Evolutionary conservation across 2,888 invertebrate species (phyloP), one percentile per base, ranked within the genome.

Genomic region (Myopa testacea): DNA sequence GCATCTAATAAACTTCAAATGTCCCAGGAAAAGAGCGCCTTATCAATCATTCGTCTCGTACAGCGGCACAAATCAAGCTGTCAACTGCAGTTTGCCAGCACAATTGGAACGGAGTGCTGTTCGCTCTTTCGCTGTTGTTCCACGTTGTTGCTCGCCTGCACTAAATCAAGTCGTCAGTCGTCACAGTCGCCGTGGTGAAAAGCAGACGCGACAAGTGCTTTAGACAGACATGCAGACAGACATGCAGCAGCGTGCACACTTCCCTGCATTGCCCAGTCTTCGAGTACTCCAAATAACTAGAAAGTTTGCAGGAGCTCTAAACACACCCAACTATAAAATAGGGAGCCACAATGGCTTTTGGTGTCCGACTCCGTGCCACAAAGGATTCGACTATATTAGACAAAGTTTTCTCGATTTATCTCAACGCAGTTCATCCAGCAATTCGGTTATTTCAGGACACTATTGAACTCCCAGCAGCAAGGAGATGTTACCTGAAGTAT

Each of bases 1-100:
- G 38, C 55, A 4, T 16, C 16, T 58, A 78, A 76, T 78, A 76
- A 78, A 80, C 80, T 78, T 72, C 67, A 76, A 78, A 73, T 73
- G 79, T 79, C 79, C 72, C 65, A 52, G n/a, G 14, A 69, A 55
- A 75, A 72, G 62, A 72, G 77, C 72, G 71, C 67, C 72, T 68
- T 72, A 79, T 79, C 79, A 78, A 79, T 79, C 79, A 79, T 72
- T 58, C 73, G 40, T 10, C 38, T 52, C 58, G 34, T 37, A 4
- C 71, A 34, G 71, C n/a, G 58, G 58, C 58, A 71, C 70, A 55
- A 55, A 16, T 70, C 67, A 50, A 10, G 62, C 73, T 62, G 73
- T 73, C 73, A 73, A 73, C 73, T 62, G 62, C 63, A 62, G 45
- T 73, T 62, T 45, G 50, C 50, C 73, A 63, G 34, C 40, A 38